A percentile compares a stretch with the other conserved stretches of the same genome.
These are phyloP conservation scores for Ciconia boyciana DNA, from an alignment of 2,113 vertebrate genomes.

Conservation along the genomic window DNA sequence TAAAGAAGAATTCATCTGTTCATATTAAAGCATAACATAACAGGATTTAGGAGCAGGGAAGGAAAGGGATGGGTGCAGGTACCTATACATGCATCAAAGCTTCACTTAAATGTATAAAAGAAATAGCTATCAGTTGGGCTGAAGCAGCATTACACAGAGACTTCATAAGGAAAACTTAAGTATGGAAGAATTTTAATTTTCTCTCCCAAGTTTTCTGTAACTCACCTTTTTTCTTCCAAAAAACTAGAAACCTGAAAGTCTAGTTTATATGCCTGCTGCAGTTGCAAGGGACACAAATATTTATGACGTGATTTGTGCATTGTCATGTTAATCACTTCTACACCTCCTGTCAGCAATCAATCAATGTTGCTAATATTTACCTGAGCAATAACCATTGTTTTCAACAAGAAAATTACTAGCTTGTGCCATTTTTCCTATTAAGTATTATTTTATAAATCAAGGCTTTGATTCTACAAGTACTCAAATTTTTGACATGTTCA, in stretches of 20 bases:
- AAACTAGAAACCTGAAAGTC: not conserved
- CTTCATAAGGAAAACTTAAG: not conserved
- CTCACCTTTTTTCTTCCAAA: not conserved
- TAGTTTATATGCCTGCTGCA: not conserved
- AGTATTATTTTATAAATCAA: constrained; percentile 9
- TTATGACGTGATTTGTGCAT: not conserved
- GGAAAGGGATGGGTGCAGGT: not conserved
- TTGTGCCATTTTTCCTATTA: not conserved
- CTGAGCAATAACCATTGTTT: constrained; percentile 34
- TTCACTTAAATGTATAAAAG: not conserved
- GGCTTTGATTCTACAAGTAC: not conserved
- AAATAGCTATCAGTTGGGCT: not conserved
- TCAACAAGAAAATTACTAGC: constrained; percentile 34
- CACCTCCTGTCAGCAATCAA: not conserved
- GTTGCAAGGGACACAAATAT: not conserved
- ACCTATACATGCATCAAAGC: not conserved
- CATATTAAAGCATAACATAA: not conserved
- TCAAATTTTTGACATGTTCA: not conserved
- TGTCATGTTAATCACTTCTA: not conserved
- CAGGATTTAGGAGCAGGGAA: not conserved
- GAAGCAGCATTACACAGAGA: not conserved
- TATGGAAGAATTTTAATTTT: not conserved
- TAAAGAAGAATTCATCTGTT: not conserved
- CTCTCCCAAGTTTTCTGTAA: not conserved
- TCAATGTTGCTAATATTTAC: not conserved